phyloP scores from a whole-genome alignment of 2,113 vertebrate genomes.

The Myotis brandtii region DNA sequence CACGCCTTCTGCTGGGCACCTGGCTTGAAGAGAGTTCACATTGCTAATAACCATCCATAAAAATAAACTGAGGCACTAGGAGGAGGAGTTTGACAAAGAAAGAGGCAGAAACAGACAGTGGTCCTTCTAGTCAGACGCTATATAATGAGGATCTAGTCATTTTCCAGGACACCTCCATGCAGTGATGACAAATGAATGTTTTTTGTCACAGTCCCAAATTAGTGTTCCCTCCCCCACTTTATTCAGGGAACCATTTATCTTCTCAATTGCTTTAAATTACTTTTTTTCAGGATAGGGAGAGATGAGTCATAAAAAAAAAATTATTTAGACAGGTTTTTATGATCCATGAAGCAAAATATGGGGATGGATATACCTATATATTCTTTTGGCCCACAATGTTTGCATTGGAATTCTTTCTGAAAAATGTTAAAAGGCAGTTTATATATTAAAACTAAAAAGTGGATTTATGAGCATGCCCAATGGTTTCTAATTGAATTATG shows the following conservation, averaged over 20 bases:
- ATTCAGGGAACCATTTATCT: constrained; percentile 83
- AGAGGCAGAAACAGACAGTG: constrained; percentile 57
- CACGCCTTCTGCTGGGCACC: constrained; percentile 62
- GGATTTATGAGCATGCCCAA: not conserved
- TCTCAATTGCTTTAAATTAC: constrained; percentile 75
- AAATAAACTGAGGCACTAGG: not conserved
- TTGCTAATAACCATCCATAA: constrained; percentile 83
- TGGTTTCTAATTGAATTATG: not conserved
- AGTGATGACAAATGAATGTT: constrained; percentile 85
- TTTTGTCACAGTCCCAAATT: constrained; percentile 81
- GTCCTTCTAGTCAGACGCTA: constrained; percentile 58
- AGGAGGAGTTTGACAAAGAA: constrained; percentile 71
- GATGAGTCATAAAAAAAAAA: constrained; percentile 73
- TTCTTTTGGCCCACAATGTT: not conserved
- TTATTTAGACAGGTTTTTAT: constrained; percentile 76
- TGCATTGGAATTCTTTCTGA: not conserved
- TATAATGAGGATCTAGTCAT: constrained; percentile 47
- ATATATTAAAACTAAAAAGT: not conserved
- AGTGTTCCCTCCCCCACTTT: constrained; percentile 81
- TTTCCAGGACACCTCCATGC: constrained; percentile 64
- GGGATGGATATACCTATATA: not conserved
- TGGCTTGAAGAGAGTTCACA: constrained; percentile 77
- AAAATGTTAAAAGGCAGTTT: not conserved
- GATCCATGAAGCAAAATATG: constrained; percentile 53
- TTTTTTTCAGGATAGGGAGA: constrained; percentile 80